A percentile compares a stretch with the other conserved stretches of the same genome.
These are phyloP conservation scores for Bombus ignitus DNA, from an alignment of 1,140 invertebrate species.

Conservation along the genomic window DNA sequence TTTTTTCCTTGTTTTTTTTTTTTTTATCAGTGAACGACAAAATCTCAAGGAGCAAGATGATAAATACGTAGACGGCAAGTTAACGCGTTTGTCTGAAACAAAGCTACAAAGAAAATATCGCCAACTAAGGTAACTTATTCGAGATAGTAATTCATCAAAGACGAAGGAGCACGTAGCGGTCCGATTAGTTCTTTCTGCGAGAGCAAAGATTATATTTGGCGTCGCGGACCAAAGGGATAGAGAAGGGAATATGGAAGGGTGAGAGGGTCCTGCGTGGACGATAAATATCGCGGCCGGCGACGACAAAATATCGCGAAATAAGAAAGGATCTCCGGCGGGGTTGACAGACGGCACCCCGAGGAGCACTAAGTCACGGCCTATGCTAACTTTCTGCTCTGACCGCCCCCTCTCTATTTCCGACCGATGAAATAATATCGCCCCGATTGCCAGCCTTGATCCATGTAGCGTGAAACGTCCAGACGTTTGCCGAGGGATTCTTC, in stretches of 20 bases:
- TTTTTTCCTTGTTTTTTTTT: no score
- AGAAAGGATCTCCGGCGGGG: slow-evolving; percentile 67
- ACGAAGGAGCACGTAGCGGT: no score
- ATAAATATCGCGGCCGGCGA: slow-evolving; percentile 72
- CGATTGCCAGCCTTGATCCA: slow-evolving; percentile 69
- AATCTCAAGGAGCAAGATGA: no score
- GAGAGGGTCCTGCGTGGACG: slow-evolving; percentile 54
- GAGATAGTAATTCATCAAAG: no score
- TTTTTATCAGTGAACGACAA: no score
- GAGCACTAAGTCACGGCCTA: slow-evolving; percentile 79
- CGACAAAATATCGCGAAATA: slow-evolving; percentile 77
- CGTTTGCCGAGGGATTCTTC: slow-evolving; percentile 20
- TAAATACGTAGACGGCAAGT: no score
- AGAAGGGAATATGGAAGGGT: not conserved
- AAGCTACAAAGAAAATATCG: no score
- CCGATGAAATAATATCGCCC: slow-evolving; percentile 78
- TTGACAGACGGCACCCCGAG: slow-evolving; percentile 79
- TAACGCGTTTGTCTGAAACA: no score
- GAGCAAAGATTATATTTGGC: slow-evolving; percentile 13
- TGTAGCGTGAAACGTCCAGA: slow-evolving; percentile 68
- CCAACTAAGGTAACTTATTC: no score
- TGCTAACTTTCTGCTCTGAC: slow-evolving; percentile 71
- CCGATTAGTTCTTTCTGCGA: slow-evolving; percentile 2
- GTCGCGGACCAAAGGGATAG: slow-evolving; percentile 1
- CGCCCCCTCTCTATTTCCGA: slow-evolving; percentile 55